Percentiles rank a stretch among this genome's conserved stretches.
These are phyloP conservation scores for Orthosia cruda DNA, from an alignment of 2,888 invertebrate genomes.

Conservation along the genomic window DNA sequence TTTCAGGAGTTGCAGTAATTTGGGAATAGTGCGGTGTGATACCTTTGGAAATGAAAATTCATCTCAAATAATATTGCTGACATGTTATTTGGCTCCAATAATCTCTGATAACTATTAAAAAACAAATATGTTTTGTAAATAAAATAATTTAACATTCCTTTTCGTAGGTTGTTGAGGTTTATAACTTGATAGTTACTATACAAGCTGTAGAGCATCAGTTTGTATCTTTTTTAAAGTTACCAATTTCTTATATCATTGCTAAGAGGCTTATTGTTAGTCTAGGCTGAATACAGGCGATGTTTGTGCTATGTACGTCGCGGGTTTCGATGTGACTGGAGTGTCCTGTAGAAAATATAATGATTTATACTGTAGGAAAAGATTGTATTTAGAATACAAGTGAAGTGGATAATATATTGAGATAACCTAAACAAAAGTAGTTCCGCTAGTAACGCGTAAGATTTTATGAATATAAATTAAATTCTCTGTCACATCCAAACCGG, in stretches of 20 bases:
- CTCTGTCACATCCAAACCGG: slow-evolving; percentile 45
- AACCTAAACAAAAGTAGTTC: background rate
- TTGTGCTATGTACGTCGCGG: slow-evolving; percentile 39
- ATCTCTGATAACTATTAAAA: slow-evolving; percentile 26
- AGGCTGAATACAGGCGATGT: slow-evolving; percentile 65
- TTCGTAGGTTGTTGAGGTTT: slow-evolving; percentile 84
- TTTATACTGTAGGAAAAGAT: background rate
- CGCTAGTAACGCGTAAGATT: too few species aligned
- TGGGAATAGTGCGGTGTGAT: too few species aligned
- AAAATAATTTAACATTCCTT: slow-evolving; percentile 85
- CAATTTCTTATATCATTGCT: slow-evolving; percentile 81
- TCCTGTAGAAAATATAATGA: background rate
- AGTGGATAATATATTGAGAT: background rate
- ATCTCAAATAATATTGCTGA: background rate
- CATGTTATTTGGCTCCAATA: slow-evolving; percentile 18
- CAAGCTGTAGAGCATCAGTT: slow-evolving; percentile 78
- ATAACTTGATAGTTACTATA: slow-evolving; percentile 80
- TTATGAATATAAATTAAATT: too few species aligned
- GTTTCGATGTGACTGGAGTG: slow-evolving; percentile 47
- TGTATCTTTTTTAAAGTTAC: slow-evolving; percentile 83
- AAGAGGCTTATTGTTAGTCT: slow-evolving; percentile 83
- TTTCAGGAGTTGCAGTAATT: too few species aligned
- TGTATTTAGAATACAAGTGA: background rate
- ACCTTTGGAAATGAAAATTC: slow-evolving; percentile 4
- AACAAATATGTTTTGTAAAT: slow-evolving; percentile 77